Conservation (phyloP, 2,888 invertebrate genomes). For the Tethea ocularis region DNA sequence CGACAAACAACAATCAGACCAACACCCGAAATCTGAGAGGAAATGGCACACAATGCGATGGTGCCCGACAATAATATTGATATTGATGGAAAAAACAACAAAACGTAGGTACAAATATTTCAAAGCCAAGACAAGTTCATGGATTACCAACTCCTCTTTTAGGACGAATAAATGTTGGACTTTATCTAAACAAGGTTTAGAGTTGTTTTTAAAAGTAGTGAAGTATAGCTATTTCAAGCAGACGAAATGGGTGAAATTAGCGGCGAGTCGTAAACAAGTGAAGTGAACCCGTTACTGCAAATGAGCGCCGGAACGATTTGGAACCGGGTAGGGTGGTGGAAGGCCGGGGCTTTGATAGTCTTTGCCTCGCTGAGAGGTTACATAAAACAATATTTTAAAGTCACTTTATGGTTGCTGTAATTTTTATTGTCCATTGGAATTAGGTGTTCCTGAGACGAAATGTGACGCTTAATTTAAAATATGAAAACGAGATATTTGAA, state of each 20-base stretch:
- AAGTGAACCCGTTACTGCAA: conserved; percentile 28
- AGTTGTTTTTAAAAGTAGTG: background rate
- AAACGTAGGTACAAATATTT: too few species aligned
- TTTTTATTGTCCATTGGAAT: background rate
- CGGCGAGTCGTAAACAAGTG: conserved; percentile 32
- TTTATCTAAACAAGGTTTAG: background rate
- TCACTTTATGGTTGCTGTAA: background rate
- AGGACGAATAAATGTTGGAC: background rate
- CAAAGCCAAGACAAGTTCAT: too few species aligned
- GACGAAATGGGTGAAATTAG: conserved; percentile 25
- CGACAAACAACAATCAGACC: conserved; percentile 25
- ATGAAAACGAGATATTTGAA: background rate
- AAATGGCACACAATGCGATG: conserved; percentile 23
- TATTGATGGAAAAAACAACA: too few species aligned
- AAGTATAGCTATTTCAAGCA: background rate
- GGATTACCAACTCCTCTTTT: too few species aligned
- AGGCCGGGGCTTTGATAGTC: background rate
- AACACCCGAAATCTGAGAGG: conserved; percentile 24
- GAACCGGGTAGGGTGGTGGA: too few species aligned
- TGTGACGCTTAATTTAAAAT: too few species aligned
- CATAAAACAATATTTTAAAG: background rate
- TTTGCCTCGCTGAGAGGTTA: background rate
- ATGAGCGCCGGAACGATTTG: conserved; percentile 1
- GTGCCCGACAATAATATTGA: background rate
- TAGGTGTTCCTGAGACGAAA: background rate